Percentiles rank a stretch among this genome's conserved stretches.
Conservation (phyloP, 2,113 vertebrate species). For the Percopsis transmontana region DNA sequence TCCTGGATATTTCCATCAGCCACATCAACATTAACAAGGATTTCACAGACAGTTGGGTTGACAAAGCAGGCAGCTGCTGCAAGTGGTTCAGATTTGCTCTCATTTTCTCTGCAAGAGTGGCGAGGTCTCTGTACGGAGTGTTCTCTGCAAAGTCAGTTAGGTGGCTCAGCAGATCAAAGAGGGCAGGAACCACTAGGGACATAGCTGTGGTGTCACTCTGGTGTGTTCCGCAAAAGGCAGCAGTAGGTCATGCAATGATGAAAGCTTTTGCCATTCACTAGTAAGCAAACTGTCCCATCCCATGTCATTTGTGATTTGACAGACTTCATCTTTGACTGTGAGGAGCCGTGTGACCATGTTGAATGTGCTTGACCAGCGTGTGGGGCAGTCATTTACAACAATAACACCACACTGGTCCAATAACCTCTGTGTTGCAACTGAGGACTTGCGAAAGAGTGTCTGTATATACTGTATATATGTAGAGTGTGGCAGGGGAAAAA, state of each 20-base stretch:
- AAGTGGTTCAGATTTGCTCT: slow-evolving; percentile 22
- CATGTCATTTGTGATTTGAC: slow-evolving; percentile 20
- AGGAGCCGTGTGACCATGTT: slow-evolving; percentile 23
- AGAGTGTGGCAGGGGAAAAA: too few relatives aligned
- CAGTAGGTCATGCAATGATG: slow-evolving; percentile 25
- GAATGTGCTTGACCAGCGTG: slow-evolving; percentile 30
- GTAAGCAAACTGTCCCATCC: slow-evolving; percentile 34
- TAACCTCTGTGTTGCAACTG: slow-evolving; percentile 23
- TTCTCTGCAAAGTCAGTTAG: slow-evolving; percentile 13
- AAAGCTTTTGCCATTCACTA: slow-evolving; percentile 35
- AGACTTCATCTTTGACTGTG: slow-evolving; percentile 14
- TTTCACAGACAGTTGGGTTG: slow-evolving; percentile 29
- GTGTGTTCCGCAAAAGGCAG: slow-evolving; percentile 43
- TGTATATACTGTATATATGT: too few relatives aligned
- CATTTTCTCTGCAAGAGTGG: slow-evolving; percentile 23
- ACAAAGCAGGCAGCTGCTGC: slow-evolving; percentile 28
- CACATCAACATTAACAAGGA: slow-evolving; percentile 6
- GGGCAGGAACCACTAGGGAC: slow-evolving; percentile 28
- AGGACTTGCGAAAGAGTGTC: slow-evolving; percentile 30
- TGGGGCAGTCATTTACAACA: slow-evolving; percentile 37
- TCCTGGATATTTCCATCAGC: slow-evolving; percentile 31
- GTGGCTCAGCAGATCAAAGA: slow-evolving; percentile 26
- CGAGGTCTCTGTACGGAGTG: slow-evolving; percentile 13
- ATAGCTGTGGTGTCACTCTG: slow-evolving; percentile 35
- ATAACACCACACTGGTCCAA: slow-evolving; percentile 19